A percentile compares a stretch with the other conserved stretches of the same genome.
Conservation (phyloP, 1,140 invertebrate species). For the Drosophila watanabei region DNA sequence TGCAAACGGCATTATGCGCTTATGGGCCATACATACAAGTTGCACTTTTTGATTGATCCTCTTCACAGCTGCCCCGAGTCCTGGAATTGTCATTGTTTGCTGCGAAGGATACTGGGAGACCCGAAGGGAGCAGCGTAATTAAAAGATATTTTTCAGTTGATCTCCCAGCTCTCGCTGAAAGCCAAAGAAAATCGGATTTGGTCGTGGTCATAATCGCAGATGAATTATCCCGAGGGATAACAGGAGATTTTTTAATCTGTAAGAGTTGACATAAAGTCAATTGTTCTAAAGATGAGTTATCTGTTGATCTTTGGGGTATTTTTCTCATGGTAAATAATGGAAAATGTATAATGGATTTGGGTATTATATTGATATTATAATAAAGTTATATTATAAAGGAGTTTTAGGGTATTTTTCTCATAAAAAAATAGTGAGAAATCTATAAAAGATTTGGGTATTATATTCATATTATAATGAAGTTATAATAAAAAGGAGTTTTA, state of each 20-base stretch:
- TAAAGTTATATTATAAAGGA: not conserved
- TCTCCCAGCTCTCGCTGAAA: slow-evolving; percentile 57
- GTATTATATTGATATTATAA: too few species aligned
- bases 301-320: not conserved
- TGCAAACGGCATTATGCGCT: slow-evolving; percentile 73
- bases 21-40: slow-evolving; percentile 60
- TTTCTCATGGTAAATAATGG: not conserved
- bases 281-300: slow-evolving; percentile 24
- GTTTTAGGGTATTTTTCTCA: not conserved
- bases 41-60: slow-evolving; percentile 63
- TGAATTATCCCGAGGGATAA: slow-evolving; percentile 28
- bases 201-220: slow-evolving; percentile 22
- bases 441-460: not conserved
- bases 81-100: slow-evolving; percentile 40
- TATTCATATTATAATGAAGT: not conserved
- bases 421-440: not conserved
- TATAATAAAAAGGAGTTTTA: not conserved
- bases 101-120: not conserved
- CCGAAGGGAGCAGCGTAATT: slow-evolving; percentile 50
- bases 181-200: slow-evolving; percentile 57
- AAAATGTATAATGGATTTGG: not conserved
- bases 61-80: slow-evolving; percentile 56
- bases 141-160: slow-evolving; percentile 67
- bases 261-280: not conserved
- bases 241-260: not conserved